phyloP scores from a whole-genome alignment of 35 echinoderm and acorn worm genomes.

The Heliocidaris erythrogramma region DNA sequence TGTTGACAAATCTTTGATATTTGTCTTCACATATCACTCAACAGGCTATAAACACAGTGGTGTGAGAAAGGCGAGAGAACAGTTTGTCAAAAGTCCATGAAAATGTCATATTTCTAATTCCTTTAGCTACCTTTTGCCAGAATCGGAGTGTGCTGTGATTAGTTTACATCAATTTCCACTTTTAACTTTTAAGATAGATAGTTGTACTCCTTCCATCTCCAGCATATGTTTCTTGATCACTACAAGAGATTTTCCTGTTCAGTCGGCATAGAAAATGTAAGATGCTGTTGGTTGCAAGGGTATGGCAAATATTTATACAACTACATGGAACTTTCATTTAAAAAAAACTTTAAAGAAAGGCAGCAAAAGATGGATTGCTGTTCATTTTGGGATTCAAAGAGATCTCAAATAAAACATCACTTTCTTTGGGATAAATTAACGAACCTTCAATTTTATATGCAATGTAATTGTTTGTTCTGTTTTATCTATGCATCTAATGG shows the following conservation, averaged over 20 bases:
- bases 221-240: no score
- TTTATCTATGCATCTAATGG: no score
- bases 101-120: not conserved
- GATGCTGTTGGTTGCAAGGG: no score
- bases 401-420: not conserved
- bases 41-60: not conserved
- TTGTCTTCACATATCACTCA: not conserved
- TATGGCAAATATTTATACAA: no score
- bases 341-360: no score
- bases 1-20: not conserved
- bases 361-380: no score
- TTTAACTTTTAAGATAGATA: not conserved
- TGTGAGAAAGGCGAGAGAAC: not conserved
- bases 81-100: constrained; percentile 5
- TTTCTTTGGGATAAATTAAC: not conserved
- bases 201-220: not conserved
- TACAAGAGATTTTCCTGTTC: no score
- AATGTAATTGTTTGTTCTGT: not conserved
- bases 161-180: no score
- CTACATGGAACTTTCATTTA: no score
- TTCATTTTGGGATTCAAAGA: no score
- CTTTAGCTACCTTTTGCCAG: not conserved
- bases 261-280: no score
- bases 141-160: not conserved
- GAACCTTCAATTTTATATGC: not conserved